Conservation (phyloP, 2,888 invertebrate genomes). For the Apotomis capreana region DNA sequence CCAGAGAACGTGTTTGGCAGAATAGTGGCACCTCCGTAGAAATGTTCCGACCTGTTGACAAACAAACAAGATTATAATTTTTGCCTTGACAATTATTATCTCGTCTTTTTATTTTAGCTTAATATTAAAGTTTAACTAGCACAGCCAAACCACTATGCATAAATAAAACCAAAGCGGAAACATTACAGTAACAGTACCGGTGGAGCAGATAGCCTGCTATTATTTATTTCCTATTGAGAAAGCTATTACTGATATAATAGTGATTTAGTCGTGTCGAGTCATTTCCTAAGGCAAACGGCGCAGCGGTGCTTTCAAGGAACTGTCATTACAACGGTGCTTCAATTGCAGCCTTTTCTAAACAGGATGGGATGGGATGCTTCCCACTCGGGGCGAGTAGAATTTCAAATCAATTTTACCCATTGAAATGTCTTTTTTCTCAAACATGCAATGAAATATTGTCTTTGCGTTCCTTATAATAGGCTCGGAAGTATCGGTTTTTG, state of each 20-base stretch:
- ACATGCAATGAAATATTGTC: too few relatives aligned
- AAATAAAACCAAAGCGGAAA: conserved; percentile 31
- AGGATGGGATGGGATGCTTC: conserved; percentile 59
- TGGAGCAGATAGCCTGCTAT: conserved; percentile 24
- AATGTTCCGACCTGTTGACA: conserved; percentile 70
- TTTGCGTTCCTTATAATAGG: too few relatives aligned
- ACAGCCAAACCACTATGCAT: background rate
- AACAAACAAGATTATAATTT: conserved; percentile 41
- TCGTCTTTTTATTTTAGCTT: too few relatives aligned
- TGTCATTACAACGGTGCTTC: conserved; percentile 77
- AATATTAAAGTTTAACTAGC: too few relatives aligned
- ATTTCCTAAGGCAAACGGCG: conserved; percentile 62
- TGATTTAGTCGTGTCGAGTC: conserved; percentile 66
- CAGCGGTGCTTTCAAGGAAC: conserved; percentile 69
- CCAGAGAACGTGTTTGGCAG: conserved; percentile 80
- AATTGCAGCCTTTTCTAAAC: conserved; percentile 63
- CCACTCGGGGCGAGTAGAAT: conserved; percentile 49
- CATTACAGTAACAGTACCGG: conserved; percentile 23
- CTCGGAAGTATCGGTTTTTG: too few relatives aligned
- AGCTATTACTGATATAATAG: conserved; percentile 62
- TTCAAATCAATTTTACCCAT: conserved; percentile 45
- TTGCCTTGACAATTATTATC: background rate
- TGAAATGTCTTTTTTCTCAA: conserved; percentile 31
- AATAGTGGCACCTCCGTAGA: conserved; percentile 71
- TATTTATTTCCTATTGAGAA: conserved; percentile 39